These are phyloP conservation scores for Melanophora roralis DNA, from an alignment of 2,888 invertebrate species.

Conservation along the genomic window DNA sequence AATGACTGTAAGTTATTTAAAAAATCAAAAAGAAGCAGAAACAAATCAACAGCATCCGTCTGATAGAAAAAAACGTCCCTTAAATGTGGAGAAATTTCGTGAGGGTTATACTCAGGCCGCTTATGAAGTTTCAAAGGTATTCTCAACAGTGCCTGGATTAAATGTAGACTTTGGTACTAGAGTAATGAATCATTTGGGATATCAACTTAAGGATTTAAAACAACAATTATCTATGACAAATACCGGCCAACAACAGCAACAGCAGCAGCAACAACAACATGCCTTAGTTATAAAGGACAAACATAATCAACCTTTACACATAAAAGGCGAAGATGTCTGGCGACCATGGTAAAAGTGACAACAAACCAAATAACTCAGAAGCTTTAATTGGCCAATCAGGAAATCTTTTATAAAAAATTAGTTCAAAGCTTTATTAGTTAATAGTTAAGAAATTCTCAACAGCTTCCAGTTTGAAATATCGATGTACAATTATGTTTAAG, in stretches of 20 bases:
- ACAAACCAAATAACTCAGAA: neutral
- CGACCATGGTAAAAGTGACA: conserved; percentile 68
- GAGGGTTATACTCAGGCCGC: conserved; percentile 94
- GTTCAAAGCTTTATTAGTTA: conserved; percentile 65
- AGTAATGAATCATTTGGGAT: conserved; percentile 92
- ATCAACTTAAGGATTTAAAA: conserved; percentile 82
- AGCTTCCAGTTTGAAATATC: conserved; percentile 44
- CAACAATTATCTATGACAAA: conserved; percentile 43
- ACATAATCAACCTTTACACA: conserved; percentile 44
- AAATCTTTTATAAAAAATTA: conserved; percentile 28
- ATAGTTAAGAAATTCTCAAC: conserved; percentile 35
- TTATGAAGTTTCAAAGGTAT: conserved; percentile 90
- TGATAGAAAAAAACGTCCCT: conserved; percentile 60
- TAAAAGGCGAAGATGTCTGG: conserved; percentile 70
- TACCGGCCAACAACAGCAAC: conserved; percentile 13
- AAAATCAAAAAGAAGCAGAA: conserved; percentile 69
- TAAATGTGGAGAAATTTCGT: conserved; percentile 89
- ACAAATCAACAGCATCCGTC: neutral
- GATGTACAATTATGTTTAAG: conserved; percentile 44
- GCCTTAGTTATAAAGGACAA: neutral
- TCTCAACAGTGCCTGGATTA: conserved; percentile 90
- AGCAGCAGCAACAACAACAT: neutral
- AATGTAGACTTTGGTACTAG: conserved; percentile 91
- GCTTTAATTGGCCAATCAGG: conserved; percentile 29
- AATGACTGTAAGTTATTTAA: conserved; percentile 84